Percentiles rank a stretch among this genome's conserved stretches.
Evolutionary conservation across 2,113 vertebrate genomes (phyloP).

Genomic region (Scartelaos histophorus): DNA sequence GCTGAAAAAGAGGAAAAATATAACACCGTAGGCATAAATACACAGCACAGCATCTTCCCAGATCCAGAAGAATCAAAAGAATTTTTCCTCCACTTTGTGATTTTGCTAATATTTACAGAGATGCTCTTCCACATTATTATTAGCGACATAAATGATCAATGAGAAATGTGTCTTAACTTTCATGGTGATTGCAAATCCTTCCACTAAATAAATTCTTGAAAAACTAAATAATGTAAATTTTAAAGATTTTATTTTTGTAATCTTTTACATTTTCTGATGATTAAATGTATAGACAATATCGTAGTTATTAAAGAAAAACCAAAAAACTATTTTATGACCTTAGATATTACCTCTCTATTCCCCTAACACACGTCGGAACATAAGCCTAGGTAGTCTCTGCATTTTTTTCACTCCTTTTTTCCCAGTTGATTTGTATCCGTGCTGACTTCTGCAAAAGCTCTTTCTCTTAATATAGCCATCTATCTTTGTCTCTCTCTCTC

Average conservation of each 20-base stretch:
- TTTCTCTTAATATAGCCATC: slow-evolving; percentile 8
- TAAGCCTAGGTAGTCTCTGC: slow-evolving; percentile 19
- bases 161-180: not conserved
- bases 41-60: not conserved
- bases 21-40: not conserved
- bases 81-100: not conserved
- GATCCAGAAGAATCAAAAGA: not conserved
- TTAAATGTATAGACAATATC: not conserved
- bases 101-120: not conserved
- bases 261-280: not conserved
- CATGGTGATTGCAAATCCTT: not conserved
- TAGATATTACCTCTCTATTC: slow-evolving; percentile 20
- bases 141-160: too few relatives aligned
- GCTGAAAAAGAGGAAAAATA: not conserved
- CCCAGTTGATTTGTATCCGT: slow-evolving; percentile 2
- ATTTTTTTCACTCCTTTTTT: not conserved
- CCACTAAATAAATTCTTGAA: not conserved
- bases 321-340: not conserved
- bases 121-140: not conserved
- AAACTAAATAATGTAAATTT: not conserved
- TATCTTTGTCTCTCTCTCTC: slow-evolving; percentile 5
- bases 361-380: slow-evolving; percentile 2
- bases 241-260: not conserved
- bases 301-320: too few relatives aligned
- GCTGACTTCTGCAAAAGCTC: slow-evolving; percentile 8